Percentiles rank a stretch among this genome's conserved stretches.
These are phyloP conservation scores for Streblospio benedicti DNA, from an alignment of 1,140 invertebrate species.

Conservation along the genomic window DNA sequence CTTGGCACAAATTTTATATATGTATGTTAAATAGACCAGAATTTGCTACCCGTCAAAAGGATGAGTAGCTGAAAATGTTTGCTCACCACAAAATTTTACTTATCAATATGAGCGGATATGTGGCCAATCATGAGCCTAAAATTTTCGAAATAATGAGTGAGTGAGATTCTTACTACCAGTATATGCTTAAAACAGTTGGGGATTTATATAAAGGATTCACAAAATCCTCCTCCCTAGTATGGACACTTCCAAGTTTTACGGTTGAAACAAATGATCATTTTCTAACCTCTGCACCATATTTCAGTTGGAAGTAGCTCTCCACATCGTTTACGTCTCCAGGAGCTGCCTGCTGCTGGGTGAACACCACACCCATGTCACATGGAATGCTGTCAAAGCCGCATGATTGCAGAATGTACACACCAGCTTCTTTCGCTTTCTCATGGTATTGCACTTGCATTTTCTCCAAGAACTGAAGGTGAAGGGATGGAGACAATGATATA, in stretches of 20 bases:
- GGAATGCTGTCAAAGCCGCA: slow-evolving; percentile 86
- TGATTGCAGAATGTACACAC: slow-evolving; percentile 73
- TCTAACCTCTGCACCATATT: slow-evolving; percentile 26
- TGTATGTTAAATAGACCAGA: no score
- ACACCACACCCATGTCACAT: slow-evolving; percentile 71
- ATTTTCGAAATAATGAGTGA: neutral
- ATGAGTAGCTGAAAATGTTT: no score
- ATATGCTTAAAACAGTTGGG: neutral
- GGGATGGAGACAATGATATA: slow-evolving; percentile 8
- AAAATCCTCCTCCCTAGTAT: neutral
- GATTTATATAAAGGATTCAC: neutral
- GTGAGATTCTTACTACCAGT: neutral
- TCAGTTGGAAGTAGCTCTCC: slow-evolving; percentile 58
- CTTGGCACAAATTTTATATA: no score
- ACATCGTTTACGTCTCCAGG: slow-evolving; percentile 63
- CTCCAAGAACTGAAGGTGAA: slow-evolving; percentile 75
- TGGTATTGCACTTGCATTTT: slow-evolving; percentile 72
- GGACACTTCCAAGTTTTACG: neutral
- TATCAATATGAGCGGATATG: no score
- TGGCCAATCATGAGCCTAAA: no score
- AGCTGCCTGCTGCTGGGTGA: slow-evolving; percentile 46
- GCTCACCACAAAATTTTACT: no score
- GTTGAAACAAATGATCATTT: neutral
- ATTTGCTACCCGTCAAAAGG: no score
- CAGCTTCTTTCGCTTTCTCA: slow-evolving; percentile 64